Evolutionary conservation across 2,113 vertebrate species (phyloP).

Genomic region (Glaucidium brasilianum): DNA sequence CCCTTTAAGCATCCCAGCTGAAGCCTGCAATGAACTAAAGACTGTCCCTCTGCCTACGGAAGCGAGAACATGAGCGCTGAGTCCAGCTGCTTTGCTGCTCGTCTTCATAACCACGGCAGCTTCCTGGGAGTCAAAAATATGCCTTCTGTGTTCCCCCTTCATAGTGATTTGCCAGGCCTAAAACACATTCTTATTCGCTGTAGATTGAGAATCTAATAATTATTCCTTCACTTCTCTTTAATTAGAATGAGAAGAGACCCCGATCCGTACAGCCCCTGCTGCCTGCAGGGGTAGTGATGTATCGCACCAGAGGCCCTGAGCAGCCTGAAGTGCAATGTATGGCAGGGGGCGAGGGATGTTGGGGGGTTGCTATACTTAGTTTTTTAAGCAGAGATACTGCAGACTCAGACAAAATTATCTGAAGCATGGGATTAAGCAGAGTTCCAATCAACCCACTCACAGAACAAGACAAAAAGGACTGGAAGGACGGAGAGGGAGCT

Average conservation of each 20-base stretch:
- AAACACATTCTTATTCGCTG: not conserved
- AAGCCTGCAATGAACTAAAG: not conserved
- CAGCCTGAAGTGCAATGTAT: not conserved
- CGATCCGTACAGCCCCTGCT: not conserved
- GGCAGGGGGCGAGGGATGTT: rapidly evolving
- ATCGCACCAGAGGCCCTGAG: not conserved
- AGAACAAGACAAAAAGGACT: not conserved
- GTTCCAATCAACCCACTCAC: not conserved
- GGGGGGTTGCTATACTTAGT: not conserved
- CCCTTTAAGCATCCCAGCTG: not conserved
- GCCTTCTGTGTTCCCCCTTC: not conserved
- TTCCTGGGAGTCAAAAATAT: not conserved
- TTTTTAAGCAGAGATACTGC: not conserved
- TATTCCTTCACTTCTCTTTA: not conserved
- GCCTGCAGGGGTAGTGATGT: not conserved
- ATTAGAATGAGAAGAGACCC: not conserved
- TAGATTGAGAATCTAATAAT: not conserved
- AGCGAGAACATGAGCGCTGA: not conserved
- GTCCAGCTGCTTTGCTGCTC: not conserved
- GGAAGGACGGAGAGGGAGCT: not conserved
- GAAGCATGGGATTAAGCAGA: not conserved
- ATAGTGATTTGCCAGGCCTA: not conserved
- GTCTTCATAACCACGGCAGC: not conserved
- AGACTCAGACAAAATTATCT: not conserved
- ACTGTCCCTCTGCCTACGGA: not conserved